These are phyloP conservation scores for Plestiodon gilberti DNA, from an alignment of 2,113 vertebrate species.

Conservation along the genomic window DNA sequence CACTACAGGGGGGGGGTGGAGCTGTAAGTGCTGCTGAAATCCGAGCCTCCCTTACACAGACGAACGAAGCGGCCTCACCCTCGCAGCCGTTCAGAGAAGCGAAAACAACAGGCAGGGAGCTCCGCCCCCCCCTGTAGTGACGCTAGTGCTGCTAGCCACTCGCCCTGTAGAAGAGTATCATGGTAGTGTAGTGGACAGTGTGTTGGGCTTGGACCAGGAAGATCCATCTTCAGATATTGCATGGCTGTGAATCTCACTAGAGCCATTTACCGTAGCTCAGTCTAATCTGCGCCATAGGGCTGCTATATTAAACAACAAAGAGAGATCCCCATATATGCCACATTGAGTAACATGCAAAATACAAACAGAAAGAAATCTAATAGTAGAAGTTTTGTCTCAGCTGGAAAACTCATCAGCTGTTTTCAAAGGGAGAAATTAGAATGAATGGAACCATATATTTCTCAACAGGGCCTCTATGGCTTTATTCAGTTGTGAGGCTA, in stretches of 20 bases:
- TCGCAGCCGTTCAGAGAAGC: no score
- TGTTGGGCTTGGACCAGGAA: not conserved
- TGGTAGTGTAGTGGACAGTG: not conserved
- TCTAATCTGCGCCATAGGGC: not conserved
- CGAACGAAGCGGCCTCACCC: no score
- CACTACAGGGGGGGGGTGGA: no score
- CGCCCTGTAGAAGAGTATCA: not conserved
- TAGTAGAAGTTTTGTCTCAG: not conserved
- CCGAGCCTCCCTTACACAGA: no score
- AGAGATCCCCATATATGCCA: not conserved
- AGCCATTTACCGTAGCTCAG: not conserved
- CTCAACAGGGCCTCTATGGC: not conserved
- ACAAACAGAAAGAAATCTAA: not conserved
- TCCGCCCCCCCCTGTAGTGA: no score
- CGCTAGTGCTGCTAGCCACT: no score
- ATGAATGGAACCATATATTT: not conserved
- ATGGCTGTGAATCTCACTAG: not conserved
- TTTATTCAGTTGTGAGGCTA: not conserved
- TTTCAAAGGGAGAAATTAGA: constrained; percentile 8
- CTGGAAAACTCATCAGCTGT: not conserved
- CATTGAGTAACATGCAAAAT: not conserved
- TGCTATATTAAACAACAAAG: not conserved
- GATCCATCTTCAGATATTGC: not conserved
- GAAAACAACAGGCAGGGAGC: no score
- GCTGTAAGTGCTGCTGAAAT: no score